These are phyloP conservation scores for Arenaria interpres DNA, from an alignment of 2,113 vertebrate genomes.

Conservation along the genomic window DNA sequence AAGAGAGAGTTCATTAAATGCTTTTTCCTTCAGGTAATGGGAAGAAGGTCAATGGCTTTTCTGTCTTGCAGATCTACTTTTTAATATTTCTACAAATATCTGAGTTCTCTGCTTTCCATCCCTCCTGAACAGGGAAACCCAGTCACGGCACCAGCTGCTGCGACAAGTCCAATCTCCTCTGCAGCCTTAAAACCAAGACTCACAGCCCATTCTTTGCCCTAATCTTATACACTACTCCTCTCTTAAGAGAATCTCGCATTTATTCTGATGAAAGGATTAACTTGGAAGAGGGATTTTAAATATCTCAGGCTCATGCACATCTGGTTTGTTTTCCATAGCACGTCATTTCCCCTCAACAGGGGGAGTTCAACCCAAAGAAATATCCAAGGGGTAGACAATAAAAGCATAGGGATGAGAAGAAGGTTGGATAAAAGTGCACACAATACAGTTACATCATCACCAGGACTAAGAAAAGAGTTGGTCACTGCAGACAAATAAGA, in stretches of 20 bases:
- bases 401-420: background rate
- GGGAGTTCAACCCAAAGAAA: background rate
- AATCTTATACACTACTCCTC: background rate
- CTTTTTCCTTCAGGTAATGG: background rate
- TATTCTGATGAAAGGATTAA: background rate
- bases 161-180: background rate
- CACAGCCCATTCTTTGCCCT: background rate
- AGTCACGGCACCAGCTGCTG: background rate
- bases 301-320: background rate
- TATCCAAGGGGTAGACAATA: background rate
- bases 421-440: background rate
- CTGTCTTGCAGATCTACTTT: background rate
- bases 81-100: background rate
- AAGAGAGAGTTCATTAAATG: background rate
- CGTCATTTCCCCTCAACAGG: background rate
- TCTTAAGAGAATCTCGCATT: background rate
- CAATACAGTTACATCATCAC: background rate
- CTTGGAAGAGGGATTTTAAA: background rate
- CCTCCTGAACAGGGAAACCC: background rate
- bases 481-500: slow-evolving; percentile 23
- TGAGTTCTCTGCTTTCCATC: background rate
- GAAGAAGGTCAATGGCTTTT: background rate
- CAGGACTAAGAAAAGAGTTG: background rate
- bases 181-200: background rate
- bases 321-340: background rate